A percentile compares a stretch with the other conserved stretches of the same genome.
Evolutionary conservation across 2,113 vertebrate species (phyloP).

Genomic region (Neotoma lepida): DNA sequence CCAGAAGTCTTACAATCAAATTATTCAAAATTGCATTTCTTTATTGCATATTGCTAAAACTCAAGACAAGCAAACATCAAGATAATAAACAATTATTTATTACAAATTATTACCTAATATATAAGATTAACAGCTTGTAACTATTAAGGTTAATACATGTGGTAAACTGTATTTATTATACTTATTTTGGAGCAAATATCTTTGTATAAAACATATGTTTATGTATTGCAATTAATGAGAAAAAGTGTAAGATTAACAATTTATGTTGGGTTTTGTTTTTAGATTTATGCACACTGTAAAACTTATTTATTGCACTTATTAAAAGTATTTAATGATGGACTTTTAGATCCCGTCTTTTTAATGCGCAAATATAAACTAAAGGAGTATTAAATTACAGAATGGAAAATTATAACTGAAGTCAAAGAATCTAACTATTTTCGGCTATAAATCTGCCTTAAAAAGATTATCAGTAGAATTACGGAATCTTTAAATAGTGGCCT

Average conservation of each 20-base stretch:
- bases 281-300: conserved; percentile 97
- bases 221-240: conserved; percentile 97
- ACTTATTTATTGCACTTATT: conserved; percentile 97
- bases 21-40: conserved; percentile 93
- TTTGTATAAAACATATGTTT: conserved; percentile 97
- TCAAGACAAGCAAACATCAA: conserved; percentile 90
- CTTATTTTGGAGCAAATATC: conserved; percentile 97
- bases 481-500: conserved; percentile 88
- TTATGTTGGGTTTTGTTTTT: conserved; percentile 95
- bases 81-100: conserved; percentile 99
- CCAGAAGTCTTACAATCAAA: conserved; percentile 92
- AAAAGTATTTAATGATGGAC: conserved; percentile 98
- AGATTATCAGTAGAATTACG: conserved; percentile 86
- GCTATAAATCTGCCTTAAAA: conserved; percentile 94
- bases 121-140: conserved; percentile 99
- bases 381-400: conserved; percentile 95
- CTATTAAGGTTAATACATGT: conserved; percentile 95
- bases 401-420: conserved; percentile 94
- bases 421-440: conserved; percentile 96
- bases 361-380: conserved; percentile 94
- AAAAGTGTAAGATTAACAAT: conserved; percentile 98
- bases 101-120: conserved; percentile 99
- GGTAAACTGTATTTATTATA: conserved; percentile 98
- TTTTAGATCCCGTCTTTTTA: conserved; percentile 98
- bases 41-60: conserved; percentile 93